phyloP scores from a whole-genome alignment of 2,888 invertebrate genomes.

The Dynastes grantii region DNA sequence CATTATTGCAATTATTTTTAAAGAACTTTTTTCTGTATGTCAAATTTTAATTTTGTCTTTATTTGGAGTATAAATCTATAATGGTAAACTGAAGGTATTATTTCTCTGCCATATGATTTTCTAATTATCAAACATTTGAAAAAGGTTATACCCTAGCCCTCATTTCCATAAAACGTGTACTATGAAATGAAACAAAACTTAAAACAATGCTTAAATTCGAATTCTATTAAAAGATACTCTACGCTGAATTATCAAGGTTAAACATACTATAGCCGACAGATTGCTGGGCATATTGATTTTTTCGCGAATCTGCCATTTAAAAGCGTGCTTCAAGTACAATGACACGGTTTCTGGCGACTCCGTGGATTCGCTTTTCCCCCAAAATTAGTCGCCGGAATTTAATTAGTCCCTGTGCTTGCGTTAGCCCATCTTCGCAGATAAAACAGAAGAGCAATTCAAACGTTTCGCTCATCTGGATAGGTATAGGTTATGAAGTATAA shows the following conservation, averaged over 20 bases:
- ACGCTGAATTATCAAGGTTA: neutral
- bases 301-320: constrained; percentile 17
- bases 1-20: too few species aligned
- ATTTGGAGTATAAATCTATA: too few species aligned
- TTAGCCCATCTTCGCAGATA: constrained; percentile 13
- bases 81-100: too few species aligned
- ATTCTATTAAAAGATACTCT: constrained; percentile 14
- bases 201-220: constrained; percentile 8
- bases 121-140: neutral
- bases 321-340: constrained; percentile 33
- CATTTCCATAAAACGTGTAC: neutral
- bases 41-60: too few species aligned
- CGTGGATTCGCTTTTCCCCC: constrained; percentile 6
- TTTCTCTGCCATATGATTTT: neutral
- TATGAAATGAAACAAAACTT: neutral
- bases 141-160: neutral
- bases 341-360: constrained; percentile 31
- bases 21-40: too few species aligned
- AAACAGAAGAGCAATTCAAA: constrained; percentile 40
- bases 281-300: constrained; percentile 36
- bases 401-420: constrained; percentile 14
- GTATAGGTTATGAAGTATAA: constrained; percentile 38
- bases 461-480: constrained; percentile 29
- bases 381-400: constrained; percentile 24
- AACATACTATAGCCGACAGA: constrained; percentile 19